phyloP scores from a whole-genome alignment of 2,113 vertebrate genomes.

The Fukomys damarensis region DNA sequence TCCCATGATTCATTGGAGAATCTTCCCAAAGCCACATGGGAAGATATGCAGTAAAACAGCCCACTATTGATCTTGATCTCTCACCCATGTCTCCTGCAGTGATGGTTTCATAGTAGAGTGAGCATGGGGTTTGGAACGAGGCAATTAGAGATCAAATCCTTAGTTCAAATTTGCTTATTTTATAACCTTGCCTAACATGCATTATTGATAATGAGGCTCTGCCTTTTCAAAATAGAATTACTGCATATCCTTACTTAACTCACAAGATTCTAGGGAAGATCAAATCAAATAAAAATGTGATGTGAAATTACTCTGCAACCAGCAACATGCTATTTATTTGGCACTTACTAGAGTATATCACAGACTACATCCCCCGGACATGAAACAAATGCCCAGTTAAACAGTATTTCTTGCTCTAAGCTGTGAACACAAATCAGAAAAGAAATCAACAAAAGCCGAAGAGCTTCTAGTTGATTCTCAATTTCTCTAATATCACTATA shows the following conservation, averaged over 20 bases:
- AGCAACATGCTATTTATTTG: background rate
- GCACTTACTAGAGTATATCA: background rate
- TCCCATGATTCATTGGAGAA: background rate
- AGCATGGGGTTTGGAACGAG: background rate
- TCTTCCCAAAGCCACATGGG: background rate
- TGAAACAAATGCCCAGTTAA: background rate
- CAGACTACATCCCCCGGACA: background rate
- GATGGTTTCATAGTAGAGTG: background rate
- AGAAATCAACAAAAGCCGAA: background rate
- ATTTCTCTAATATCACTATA: background rate
- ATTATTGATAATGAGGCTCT: background rate
- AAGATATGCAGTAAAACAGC: background rate
- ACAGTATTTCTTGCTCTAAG: background rate
- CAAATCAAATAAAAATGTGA: background rate
- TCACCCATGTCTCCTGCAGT: background rate
- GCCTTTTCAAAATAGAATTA: background rate
- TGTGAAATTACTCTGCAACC: conserved; percentile 43
- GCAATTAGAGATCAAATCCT: background rate
- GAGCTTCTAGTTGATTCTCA: background rate
- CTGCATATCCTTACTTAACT: background rate
- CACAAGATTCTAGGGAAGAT: background rate
- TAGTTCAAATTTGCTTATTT: background rate
- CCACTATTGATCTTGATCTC: background rate
- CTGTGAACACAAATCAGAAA: background rate
- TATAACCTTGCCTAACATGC: background rate